phyloP scores from a whole-genome alignment of 2,888 invertebrate species.

The Archips crataeganus region DNA sequence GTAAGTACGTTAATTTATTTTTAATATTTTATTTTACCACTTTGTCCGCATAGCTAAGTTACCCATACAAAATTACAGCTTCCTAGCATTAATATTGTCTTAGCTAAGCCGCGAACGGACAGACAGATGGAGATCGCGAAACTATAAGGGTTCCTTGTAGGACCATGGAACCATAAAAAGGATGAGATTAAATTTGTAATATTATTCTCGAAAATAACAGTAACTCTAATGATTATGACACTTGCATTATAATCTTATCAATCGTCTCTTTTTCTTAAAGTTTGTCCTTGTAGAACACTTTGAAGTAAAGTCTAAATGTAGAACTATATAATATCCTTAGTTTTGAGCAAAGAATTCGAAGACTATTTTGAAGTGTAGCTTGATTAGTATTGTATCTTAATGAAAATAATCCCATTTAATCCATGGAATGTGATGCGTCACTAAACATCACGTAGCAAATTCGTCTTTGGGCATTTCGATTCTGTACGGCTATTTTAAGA shows the following conservation, averaged over 20 bases:
- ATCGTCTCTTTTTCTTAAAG: background rate
- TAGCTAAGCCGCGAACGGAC: no score
- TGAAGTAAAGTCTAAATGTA: constrained; percentile 6
- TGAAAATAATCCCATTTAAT: constrained; percentile 18
- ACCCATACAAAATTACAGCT: no score
- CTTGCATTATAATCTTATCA: background rate
- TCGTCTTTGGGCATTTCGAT: constrained; percentile 11
- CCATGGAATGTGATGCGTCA: constrained; percentile 7
- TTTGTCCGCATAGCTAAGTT: no score
- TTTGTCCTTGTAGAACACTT: background rate
- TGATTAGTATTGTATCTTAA: constrained; percentile 10
- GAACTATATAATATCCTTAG: constrained; percentile 11
- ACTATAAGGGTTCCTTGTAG: no score
- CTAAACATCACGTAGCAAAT: constrained; percentile 15
- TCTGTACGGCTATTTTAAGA: constrained; percentile 15
- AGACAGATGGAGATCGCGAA: no score
- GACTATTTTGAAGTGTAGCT: constrained; percentile 18
- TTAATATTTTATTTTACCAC: no score
- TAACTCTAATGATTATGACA: background rate
- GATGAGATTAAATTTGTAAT: background rate
- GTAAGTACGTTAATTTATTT: no score
- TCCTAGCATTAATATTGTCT: no score
- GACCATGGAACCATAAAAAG: background rate
- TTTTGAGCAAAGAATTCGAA: constrained; percentile 16
- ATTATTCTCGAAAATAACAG: background rate